Evolutionary conservation across 2,888 invertebrate genomes (phyloP).

Genomic region (Diadromus collaris): DNA sequence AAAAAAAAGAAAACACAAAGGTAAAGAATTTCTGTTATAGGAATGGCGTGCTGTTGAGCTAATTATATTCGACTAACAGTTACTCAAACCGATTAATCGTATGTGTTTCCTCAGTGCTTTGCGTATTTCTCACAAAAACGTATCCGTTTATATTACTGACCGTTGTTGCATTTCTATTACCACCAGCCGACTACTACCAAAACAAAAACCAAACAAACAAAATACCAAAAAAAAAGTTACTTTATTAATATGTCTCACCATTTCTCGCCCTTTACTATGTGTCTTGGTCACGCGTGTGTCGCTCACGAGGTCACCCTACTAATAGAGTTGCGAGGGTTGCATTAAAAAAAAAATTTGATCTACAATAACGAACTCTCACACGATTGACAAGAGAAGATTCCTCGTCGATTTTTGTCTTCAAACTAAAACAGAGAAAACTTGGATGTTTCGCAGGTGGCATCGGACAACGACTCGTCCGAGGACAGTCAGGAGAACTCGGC

Average conservation of each 20-base stretch:
- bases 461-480: slow-evolving; percentile 85
- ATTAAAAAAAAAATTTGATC: neutral
- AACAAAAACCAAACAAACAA: slow-evolving; percentile 21
- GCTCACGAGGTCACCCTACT: slow-evolving; percentile 30
- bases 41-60: slow-evolving; percentile 73
- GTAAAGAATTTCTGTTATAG: slow-evolving; percentile 71
- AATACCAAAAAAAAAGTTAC: slow-evolving; percentile 37
- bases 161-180: slow-evolving; percentile 60
- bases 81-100: slow-evolving; percentile 70
- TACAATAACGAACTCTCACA: slow-evolving; percentile 51
- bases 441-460: slow-evolving; percentile 82
- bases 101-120: slow-evolving; percentile 70
- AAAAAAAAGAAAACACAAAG: slow-evolving; percentile 64
- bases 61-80: slow-evolving; percentile 71
- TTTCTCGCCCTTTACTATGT: slow-evolving; percentile 51
- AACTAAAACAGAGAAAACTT: slow-evolving; percentile 42
- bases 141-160: slow-evolving; percentile 57
- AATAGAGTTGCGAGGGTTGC: slow-evolving; percentile 39
- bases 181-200: slow-evolving; percentile 67
- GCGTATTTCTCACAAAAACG: slow-evolving; percentile 55
- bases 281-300: slow-evolving; percentile 13
- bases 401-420: neutral
- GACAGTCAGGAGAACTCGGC: slow-evolving; percentile 91
- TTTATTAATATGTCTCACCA: slow-evolving; percentile 60
- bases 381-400: slow-evolving; percentile 18